Evolutionary conservation across 1,140 invertebrate genomes (phyloP).

Genomic region (Pantala flavescens): DNA sequence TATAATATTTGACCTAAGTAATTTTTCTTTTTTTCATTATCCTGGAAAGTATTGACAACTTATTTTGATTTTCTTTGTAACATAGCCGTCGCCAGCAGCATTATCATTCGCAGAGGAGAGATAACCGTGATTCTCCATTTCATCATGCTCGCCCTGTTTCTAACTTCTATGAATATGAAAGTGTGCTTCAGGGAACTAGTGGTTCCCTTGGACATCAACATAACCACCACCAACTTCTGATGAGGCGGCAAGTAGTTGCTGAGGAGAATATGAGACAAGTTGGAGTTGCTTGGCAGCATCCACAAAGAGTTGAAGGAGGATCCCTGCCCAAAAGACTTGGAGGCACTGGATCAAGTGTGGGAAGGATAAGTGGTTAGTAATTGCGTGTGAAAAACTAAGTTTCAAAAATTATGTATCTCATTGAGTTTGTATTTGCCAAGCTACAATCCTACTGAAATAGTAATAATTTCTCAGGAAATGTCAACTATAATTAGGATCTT

Average conservation of each 20-base stretch:
- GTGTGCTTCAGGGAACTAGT: constrained; percentile 35
- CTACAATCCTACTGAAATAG: too few species aligned
- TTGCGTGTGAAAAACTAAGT: too few species aligned
- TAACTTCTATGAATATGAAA: constrained; percentile 76
- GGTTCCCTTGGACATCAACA: not conserved
- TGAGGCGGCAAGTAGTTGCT: not conserved
- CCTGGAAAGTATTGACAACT: too few species aligned
- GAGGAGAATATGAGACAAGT: not conserved
- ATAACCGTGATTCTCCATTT: constrained; percentile 44
- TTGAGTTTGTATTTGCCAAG: too few species aligned
- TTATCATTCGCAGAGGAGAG: constrained; percentile 64
- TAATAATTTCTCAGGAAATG: too few species aligned
- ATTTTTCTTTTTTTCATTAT: too few species aligned
- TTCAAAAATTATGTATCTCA: too few species aligned
- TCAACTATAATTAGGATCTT: too few species aligned
- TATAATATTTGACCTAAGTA: too few species aligned
- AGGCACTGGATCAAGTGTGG: not conserved
- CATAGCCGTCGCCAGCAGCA: constrained; percentile 55
- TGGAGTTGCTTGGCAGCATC: not conserved
- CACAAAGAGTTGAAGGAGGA: not conserved
- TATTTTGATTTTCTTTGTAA: too few species aligned
- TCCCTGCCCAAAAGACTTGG: not conserved
- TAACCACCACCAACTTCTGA: not conserved
- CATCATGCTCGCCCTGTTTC: constrained; percentile 50
- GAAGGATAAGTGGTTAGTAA: not conserved